Conservation (phyloP, 2,888 invertebrate species). For the Caenorhabditis wallacei region DNA sequence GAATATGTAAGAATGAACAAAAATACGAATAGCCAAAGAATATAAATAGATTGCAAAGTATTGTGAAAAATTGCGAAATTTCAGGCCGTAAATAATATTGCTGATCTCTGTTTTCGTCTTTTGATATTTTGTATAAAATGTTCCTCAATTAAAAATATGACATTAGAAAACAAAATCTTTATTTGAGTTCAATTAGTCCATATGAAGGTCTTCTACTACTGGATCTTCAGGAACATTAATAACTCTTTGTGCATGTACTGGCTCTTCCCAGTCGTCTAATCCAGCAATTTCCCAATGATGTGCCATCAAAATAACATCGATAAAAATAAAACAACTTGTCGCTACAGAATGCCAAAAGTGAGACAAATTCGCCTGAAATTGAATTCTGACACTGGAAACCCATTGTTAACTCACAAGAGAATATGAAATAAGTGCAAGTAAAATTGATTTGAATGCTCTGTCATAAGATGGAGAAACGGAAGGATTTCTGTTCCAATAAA, state of each 20-base stretch:
- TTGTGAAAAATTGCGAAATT: constrained; percentile 59
- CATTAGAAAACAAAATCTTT: not conserved
- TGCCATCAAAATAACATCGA: constrained; percentile 31
- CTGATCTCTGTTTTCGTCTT: not conserved
- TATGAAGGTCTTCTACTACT: constrained; percentile 15
- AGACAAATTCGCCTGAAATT: constrained; percentile 4
- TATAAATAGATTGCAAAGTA: constrained; percentile 38
- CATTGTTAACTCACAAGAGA: constrained; percentile 9
- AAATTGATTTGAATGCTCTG: constrained; percentile 19
- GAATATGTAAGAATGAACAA: constrained; percentile 18
- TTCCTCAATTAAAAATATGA: too few species aligned
- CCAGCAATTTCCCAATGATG: constrained; percentile 36
- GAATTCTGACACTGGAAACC: too few species aligned
- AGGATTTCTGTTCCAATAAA: constrained; percentile 29
- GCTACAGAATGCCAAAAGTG: constrained; percentile 6
- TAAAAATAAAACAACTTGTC: not conserved
- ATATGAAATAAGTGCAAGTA: not conserved
- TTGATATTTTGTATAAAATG: too few species aligned
- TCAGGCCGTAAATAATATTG: not conserved
- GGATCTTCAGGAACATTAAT: not conserved
- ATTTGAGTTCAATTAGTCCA: constrained; percentile 7
- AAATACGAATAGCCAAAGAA: not conserved
- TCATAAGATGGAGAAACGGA: constrained; percentile 11
- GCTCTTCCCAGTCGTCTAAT: constrained; percentile 13
- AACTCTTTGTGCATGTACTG: not conserved